These are phyloP conservation scores for Prionailurus viverrinus DNA, from an alignment of 2,113 vertebrate genomes.

Conservation along the genomic window DNA sequence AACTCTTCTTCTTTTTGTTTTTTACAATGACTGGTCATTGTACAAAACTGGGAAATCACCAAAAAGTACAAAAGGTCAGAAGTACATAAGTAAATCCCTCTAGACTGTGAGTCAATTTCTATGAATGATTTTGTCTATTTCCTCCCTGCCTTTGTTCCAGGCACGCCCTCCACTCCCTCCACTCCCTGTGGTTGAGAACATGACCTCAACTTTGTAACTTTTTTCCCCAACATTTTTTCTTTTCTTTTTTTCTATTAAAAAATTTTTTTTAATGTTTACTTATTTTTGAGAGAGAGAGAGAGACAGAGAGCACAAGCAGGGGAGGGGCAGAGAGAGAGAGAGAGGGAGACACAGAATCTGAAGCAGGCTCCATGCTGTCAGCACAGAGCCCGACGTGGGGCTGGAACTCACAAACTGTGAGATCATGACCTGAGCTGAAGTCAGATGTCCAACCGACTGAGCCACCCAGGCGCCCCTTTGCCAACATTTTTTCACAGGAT, in stretches of 20 bases:
- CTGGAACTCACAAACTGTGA: too few relatives aligned
- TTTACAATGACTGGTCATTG: background rate
- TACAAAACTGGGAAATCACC: background rate
- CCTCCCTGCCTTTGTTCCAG: background rate
- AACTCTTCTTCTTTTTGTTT: background rate
- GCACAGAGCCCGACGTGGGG: too few relatives aligned
- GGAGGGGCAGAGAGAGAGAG: too few relatives aligned
- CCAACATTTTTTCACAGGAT: background rate
- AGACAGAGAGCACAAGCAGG: too few relatives aligned
- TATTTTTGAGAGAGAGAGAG: too few relatives aligned
- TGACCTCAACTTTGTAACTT: background rate
- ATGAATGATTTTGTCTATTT: background rate
- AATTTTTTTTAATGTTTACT: too few relatives aligned
- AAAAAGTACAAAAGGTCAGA: background rate
- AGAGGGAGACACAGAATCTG: too few relatives aligned
- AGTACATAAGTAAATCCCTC: background rate
- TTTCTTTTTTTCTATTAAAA: too few relatives aligned
- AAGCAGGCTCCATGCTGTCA: too few relatives aligned
- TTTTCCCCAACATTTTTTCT: background rate
- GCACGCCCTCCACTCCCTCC: background rate
- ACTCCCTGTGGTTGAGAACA: background rate
- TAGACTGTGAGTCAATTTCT: background rate
- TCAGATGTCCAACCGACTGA: too few relatives aligned
- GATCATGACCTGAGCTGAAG: too few relatives aligned
- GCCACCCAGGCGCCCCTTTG: too few relatives aligned